Evolutionary conservation across 2,888 invertebrate species (phyloP), one percentile per base, ranked within the genome.

Genomic region (Eremobia ochroleuca): DNA sequence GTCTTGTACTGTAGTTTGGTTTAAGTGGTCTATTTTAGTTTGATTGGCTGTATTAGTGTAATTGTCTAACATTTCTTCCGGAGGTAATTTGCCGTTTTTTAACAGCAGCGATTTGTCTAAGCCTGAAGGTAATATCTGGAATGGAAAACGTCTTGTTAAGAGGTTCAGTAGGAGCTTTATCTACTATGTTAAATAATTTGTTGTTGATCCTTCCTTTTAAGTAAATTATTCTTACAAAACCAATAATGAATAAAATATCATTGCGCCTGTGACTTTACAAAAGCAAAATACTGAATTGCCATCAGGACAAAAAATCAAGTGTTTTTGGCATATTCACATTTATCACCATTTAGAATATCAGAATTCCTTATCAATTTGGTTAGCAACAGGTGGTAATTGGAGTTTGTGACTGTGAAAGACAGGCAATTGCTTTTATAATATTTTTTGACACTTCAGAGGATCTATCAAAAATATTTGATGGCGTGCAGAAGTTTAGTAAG

Each of bases 71-170:
- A 90, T 90, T 90, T 96, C 96, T 67, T 93, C 95, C 58, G 95
- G 94, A 6, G 93, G 93, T 77, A 96, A 82, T 92, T 95, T 96
- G 0, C 96, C 96, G 85, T 96, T 96, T 92, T 97, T 97, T 84
- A 96, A 91, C 77, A 95, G 74, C 34, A 96, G 76, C 73, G 96
- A 95, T 89, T 94, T 96, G 73, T 96, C 96, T 86, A 96, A 87
- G 1, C 96, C 96, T 49, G 95, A 91, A 73, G 97, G 97, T 74
- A 96, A 83, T 43, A 91, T 91, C 97, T 97, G 91, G 11, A 90
- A 92, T 76, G 46, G 73, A 87, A 84, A 88, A 68, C 37, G n/a
- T 55, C n/a, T 76, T 62, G 40, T 75, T 81, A 73, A 86, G 55
- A 75, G 64, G 31, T 37, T 74, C 37, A n/a, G 15, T 43, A 49